Base-by-base conservation (phyloP, 1,140 invertebrate genomes). In the Hyposmocoma kahamanoa region DNA sequence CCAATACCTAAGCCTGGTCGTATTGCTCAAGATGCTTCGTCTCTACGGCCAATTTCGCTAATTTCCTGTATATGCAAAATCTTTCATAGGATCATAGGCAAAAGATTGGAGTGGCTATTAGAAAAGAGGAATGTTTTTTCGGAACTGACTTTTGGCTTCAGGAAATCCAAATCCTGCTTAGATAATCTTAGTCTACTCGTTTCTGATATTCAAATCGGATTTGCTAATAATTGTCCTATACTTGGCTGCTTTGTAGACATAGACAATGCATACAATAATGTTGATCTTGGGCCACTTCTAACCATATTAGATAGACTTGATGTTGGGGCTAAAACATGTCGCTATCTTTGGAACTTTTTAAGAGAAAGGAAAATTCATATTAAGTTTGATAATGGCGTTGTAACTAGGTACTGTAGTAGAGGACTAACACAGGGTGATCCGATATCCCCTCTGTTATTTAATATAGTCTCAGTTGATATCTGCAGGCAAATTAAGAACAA, bases 31-130 rank as follows among this genome's bases (percentile, higher is more conserved):
- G 19, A 45, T 0, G 38, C 49, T 6, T 32, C 58, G 0, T 55
- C 53, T 21, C 56, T 59, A 21, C 20, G 75, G 26, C 72, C 75
- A 8, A 74, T 77, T 21, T 50, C 64, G 18, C 34, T 77, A 32
- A 47, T 75, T 2, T 63, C 71, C 3, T 57, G 53, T 3, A 2
- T 53, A 1, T 57, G 54, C 1, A 71, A 66, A 54, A 3, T 71
- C 5, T 52, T 65, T 30, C 54, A 62, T 39, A 43, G n/a, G 3
- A 57, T 57, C n/a, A 18, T 62, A 1, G 21, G 6, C 0, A 32
- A 42, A n/a, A 13, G 59, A 1, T 17, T 62, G 48, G 59, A 62
- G 30, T 62, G 55, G 60, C 50, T 34, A 19, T 28, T 55, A 10
- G 47, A 49, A 19, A 49, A 21, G n/a, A 41, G 30, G n/a, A 2